Evolutionary conservation across 2,113 vertebrate species (phyloP), one percentile per base, ranked within the genome.

Genomic region (Pteronura brasiliensis): DNA sequence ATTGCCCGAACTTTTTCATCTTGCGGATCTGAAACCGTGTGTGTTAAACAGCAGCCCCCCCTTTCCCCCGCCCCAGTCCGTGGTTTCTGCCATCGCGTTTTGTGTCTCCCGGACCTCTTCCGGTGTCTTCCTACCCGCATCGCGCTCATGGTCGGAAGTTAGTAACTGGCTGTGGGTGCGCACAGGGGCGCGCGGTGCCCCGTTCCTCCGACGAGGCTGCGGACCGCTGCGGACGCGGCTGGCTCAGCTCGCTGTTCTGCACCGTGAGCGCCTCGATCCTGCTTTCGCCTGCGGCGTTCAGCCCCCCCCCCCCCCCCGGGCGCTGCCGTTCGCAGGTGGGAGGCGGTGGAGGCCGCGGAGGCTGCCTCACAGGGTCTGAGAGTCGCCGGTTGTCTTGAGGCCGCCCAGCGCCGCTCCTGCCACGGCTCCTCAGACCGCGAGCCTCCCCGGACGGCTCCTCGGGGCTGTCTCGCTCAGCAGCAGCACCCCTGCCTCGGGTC

Each of bases 401-500:
- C 49, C 29, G 4, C 20, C 82, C 27, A 3, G 18, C 4, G 36
- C 49, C 15, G 15, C 23, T 61, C 39, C 14, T 34, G 82, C 72
- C 57, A 20, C 21, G 77, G 25, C 6, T 63, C 77, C 9, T 25
- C n/a, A 5, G 55, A 31, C 4, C 14, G 0, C 6, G 25, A 13
- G 25, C 29, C 57, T 20, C 55, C 65, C 6, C 1, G 34, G 63
- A 9, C 5, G 8, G 14, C 63, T 39, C 61, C 23, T 59, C 36
- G 23, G 14, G 49, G 36, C 59, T 15, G 7, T 36, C 23, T 25
- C 1, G n/a, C 42, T 49, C n/a, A 36, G 69, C 7, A 6, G 34
- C 1, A 0, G 21, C 0, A 0, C 52, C 31, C 18, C 27, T 31
- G 29, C 81, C 15, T 31, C 25, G 1, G 15, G n/a, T 39, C 27